phyloP scores from a whole-genome alignment of 2,888 invertebrate species.

The Tridacna gigas region DNA sequence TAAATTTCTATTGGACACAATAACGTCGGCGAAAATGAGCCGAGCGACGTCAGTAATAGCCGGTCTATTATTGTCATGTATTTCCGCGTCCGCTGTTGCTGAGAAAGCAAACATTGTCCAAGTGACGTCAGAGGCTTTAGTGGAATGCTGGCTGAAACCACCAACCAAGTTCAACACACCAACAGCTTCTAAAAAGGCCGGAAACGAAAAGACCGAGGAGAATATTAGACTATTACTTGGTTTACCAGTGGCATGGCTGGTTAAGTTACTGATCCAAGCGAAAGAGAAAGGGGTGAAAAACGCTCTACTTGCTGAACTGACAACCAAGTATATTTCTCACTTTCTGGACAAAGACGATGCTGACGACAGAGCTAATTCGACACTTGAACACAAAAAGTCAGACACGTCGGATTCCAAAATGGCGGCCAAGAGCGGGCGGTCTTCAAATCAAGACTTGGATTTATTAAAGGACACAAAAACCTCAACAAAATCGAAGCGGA shows the following conservation, averaged over 20 bases:
- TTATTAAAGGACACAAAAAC: conserved; percentile 54
- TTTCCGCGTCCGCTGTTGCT: conserved; percentile 74
- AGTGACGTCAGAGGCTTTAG: conserved; percentile 77
- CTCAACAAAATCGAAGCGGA: conserved; percentile 56
- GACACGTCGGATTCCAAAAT: conserved; percentile 54
- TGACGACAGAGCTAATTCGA: conserved; percentile 53
- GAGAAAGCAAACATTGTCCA: conserved; percentile 77
- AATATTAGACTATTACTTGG: conserved; percentile 65
- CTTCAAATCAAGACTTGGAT: conserved; percentile 46
- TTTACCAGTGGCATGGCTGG: conserved; percentile 79
- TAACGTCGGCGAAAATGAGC: conserved; percentile 80
- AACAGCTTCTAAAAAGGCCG: conserved; percentile 61
- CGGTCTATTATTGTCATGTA: conserved; percentile 76
- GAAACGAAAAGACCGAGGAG: conserved; percentile 67
- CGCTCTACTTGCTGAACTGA: conserved; percentile 71
- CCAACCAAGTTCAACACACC: conserved; percentile 74
- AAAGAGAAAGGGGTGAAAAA: conserved; percentile 74
- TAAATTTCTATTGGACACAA: conserved; percentile 78
- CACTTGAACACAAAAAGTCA: conserved; percentile 49
- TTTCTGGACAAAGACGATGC: conserved; percentile 64
- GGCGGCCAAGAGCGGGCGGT: conserved; percentile 34
- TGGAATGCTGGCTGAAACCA: conserved; percentile 80
- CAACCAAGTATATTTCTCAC: conserved; percentile 71
- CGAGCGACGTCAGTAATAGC: conserved; percentile 72
- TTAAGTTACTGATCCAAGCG: conserved; percentile 73